A percentile compares a stretch with the other conserved stretches of the same genome.
Evolutionary conservation across 2,888 invertebrate genomes (phyloP).

Genomic region (Heliconius erato): DNA sequence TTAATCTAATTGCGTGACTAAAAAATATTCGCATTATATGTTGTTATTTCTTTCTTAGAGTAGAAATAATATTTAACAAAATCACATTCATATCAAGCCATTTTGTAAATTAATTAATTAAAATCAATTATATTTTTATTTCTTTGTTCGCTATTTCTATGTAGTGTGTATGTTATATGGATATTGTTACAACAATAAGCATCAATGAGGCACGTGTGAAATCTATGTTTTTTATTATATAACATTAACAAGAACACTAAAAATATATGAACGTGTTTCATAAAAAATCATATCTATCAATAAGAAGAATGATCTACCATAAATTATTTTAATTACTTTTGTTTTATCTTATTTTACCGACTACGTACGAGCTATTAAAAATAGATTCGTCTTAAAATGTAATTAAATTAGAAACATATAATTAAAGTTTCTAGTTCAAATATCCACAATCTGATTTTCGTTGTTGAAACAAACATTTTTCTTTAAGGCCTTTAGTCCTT

Average conservation of each 20-base stretch:
- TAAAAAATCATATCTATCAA: neutral
- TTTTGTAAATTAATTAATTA: neutral
- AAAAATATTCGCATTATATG: too few relatives aligned
- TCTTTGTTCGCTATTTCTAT: neutral
- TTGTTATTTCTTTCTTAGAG: neutral
- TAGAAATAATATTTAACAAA: neutral
- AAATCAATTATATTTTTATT: neutral
- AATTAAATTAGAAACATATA: neutral
- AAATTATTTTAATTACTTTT: neutral
- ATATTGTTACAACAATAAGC: conserved; percentile 7
- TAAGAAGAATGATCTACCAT: neutral
- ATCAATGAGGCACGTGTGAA: conserved; percentile 15
- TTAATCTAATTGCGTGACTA: too few relatives aligned
- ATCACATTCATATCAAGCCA: neutral
- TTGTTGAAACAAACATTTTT: too few relatives aligned
- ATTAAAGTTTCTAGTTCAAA: neutral
- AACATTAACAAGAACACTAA: conserved; percentile 11
- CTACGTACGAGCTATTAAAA: neutral
- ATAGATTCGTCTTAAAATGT: neutral
- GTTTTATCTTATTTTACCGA: neutral
- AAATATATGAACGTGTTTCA: neutral
- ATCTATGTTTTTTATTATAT: conserved; percentile 9
- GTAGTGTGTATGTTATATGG: neutral
- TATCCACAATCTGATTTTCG: neutral
- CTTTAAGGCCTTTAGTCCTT: too few relatives aligned